phyloP scores from a whole-genome alignment of 2,797 vertebrate species.

The Tenualosa ilisha region DNA sequence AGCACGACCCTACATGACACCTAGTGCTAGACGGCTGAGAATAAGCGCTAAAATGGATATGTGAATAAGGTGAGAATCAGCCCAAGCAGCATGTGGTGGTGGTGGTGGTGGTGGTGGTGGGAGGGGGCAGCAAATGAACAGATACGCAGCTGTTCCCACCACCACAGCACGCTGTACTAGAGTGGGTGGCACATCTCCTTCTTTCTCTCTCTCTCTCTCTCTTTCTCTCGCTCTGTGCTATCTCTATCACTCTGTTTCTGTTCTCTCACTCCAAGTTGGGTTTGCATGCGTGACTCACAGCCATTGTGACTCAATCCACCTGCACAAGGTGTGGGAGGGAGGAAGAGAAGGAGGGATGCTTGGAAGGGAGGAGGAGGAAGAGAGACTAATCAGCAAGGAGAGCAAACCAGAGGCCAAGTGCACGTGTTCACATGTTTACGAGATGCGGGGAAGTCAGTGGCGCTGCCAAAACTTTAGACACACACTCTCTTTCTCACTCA shows the following conservation, averaged over 20 bases:
- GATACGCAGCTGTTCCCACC: conserved; percentile 33
- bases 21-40: not conserved
- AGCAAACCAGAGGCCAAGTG: conserved; percentile 9
- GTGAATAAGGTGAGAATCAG: not conserved
- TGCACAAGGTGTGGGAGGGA: conserved; percentile 40
- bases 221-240: not conserved
- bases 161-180: conserved; percentile 5
- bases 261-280: conserved; percentile 30
- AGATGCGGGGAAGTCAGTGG: conserved; percentile 23
- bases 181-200: conserved; percentile 46
- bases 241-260: not conserved
- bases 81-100: conserved; percentile 3
- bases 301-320: conserved; percentile 54
- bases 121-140: conserved; percentile 30
- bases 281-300: conserved; percentile 50
- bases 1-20: not conserved
- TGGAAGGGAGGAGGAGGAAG: not conserved
- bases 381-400: conserved; percentile 11
- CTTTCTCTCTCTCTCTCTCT: not conserved
- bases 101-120: not conserved
- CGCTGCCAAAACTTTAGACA: conserved; percentile 23
- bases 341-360: conserved; percentile 7
- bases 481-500: not conserved
- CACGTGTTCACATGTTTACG: conserved; percentile 33
- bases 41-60: not conserved